These are phyloP conservation scores for Guaruba guarouba DNA, from an alignment of 2,113 vertebrate species.

Conservation along the genomic window DNA sequence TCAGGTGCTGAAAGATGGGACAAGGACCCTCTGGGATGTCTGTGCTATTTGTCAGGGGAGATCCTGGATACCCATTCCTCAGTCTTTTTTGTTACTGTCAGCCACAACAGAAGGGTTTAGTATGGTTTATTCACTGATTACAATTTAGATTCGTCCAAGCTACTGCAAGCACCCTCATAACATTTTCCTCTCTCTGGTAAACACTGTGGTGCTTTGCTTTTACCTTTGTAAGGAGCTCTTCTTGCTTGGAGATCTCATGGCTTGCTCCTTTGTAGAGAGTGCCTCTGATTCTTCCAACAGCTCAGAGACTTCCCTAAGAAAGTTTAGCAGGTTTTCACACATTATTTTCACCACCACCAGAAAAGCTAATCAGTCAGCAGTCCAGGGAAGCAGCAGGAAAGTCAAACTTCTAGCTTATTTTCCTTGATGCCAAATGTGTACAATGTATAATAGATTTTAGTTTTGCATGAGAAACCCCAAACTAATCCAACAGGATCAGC, in stretches of 20 bases:
- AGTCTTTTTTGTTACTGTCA: not conserved
- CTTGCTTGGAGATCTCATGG: not conserved
- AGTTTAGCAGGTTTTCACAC: not conserved
- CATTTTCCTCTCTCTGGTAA: not conserved
- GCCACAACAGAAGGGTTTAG: not conserved
- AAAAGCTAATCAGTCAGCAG: not conserved
- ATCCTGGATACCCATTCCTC: not conserved
- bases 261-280: not conserved
- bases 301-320: not conserved
- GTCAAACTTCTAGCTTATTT: not conserved
- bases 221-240: not conserved
- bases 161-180: not conserved
- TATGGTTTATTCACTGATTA: not conserved
- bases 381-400: not conserved
- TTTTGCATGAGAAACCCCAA: not conserved
- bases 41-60: not conserved
- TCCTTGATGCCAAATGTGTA: not conserved
- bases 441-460: not conserved
- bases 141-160: not conserved
- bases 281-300: not conserved
- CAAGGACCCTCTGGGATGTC: not conserved
- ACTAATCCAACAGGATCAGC: not conserved
- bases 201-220: not conserved
- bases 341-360: not conserved
- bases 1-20: not conserved